Conservation (phyloP, 2,888 invertebrate genomes). For the Phortica okadai region DNA sequence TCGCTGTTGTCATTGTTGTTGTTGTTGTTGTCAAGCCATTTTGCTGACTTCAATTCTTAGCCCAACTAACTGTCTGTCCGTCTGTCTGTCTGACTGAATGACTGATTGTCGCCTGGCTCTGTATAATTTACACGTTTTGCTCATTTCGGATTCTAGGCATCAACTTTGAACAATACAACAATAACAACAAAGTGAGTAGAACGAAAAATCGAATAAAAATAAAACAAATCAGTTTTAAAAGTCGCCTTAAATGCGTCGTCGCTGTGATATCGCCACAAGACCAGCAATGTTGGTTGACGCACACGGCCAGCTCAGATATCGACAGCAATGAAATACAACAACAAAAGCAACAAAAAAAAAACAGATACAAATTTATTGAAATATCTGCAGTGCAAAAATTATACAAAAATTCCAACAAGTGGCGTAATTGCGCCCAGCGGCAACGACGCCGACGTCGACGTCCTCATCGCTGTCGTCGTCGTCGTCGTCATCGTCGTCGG, state of each 20-base stretch:
- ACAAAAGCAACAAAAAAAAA: background rate
- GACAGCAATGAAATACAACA: background rate
- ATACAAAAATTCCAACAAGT: slow-evolving; percentile 70
- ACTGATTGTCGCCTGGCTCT: slow-evolving; percentile 35
- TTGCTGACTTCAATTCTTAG: no score
- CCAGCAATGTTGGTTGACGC: background rate
- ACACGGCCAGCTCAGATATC: background rate
- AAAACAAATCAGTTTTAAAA: background rate
- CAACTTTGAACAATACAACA: background rate
- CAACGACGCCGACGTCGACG: slow-evolving; percentile 62
- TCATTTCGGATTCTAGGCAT: slow-evolving; percentile 68
- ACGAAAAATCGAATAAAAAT: background rate
- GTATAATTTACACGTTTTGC: slow-evolving; percentile 72
- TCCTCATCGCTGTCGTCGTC: slow-evolving; percentile 56
- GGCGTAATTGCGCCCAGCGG: slow-evolving; percentile 71
- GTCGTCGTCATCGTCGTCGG: slow-evolving; percentile 57
- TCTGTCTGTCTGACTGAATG: no score
- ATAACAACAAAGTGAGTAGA: background rate
- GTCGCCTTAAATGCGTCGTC: no score
- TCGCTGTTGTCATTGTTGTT: no score
- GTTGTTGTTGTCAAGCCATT: no score
- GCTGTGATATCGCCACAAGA: no score
- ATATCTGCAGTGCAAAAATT: background rate
- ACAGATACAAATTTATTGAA: slow-evolving; percentile 12
- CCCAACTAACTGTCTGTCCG: no score